Conservation (phyloP, 2,113 vertebrate genomes). For the Eptesicus fuscus region DNA sequence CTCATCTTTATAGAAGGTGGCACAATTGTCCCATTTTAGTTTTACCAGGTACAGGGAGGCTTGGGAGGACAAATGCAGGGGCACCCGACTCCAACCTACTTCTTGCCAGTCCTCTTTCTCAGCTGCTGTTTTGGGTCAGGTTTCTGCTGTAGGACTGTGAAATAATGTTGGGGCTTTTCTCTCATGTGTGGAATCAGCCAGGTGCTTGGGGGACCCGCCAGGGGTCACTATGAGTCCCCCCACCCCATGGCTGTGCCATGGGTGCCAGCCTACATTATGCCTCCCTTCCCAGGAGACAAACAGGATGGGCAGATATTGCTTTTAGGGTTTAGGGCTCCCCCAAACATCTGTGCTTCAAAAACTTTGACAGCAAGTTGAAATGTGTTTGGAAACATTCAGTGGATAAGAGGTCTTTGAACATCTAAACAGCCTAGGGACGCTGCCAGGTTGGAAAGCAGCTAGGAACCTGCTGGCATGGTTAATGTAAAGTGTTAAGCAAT, state of each 20-base stretch:
- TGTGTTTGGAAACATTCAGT: constrained; percentile 11
- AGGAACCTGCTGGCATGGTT: neutral
- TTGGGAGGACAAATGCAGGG: neutral
- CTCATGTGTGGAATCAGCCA: neutral
- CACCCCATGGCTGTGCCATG: neutral
- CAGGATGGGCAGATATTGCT: neutral
- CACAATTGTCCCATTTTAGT: neutral
- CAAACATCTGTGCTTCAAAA: constrained; percentile 29
- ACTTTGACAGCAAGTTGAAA: constrained; percentile 26
- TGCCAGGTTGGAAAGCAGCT: neutral
- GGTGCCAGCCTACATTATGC: neutral
- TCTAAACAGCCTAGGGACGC: neutral
- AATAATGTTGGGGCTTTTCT: neutral
- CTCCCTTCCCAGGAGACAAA: neutral
- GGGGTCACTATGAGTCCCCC: neutral
- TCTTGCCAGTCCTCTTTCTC: neutral
- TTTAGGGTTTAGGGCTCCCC: neutral
- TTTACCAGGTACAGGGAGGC: neutral
- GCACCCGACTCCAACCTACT: neutral
- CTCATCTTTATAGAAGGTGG: neutral
- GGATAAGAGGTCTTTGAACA: neutral
- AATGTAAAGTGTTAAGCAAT: neutral
- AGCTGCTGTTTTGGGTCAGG: neutral
- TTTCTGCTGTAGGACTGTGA: neutral
- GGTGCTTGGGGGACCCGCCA: neutral